Base-by-base conservation (phyloP, 2,888 invertebrate species). In the Scaptomyza cyrtandrae region DNA sequence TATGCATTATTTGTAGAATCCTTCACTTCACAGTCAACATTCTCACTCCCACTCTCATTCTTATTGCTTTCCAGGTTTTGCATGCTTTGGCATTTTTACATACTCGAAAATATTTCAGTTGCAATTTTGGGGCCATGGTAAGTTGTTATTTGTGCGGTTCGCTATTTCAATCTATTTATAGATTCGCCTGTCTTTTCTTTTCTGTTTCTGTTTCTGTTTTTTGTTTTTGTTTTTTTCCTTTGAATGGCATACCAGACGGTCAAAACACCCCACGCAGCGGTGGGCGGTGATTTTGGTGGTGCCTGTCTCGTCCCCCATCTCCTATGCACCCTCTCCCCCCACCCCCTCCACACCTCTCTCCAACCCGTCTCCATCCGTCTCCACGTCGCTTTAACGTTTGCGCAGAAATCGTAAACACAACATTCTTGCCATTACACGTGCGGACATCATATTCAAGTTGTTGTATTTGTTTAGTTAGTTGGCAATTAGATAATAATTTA, bases 401-500 rank as follows among this genome's bases (percentile, higher is more conserved):
- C 58, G 59, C 63, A 45, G 66, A 35, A 66, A 66, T 83, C 69
- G 86, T 86, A 83, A 75, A 75, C 72, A 75, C 69, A 83, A 71
- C 19, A 86, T 71, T 86, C 80, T 67, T 48, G 67, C 49, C 60
- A 52, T 81, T 83, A 78, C 85, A 83, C 86, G 85, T 86, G 83
- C 85, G 72, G 77, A 77, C 60, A 75, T 56, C 57, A 75, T 64
- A 52, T 71, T 49, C 78, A 65, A 63, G 72, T 60, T 76, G 14
- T 54, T 60, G n/a, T 52, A 53, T 45, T 56, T 72, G 64, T 62
- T 73, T 70, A 75, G 73, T 73, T 76, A 65, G 68, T 75, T 63
- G 67, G 70, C 78, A 86, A 83, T 83, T 86, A 84, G 86, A 83
- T 84, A 83, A 84, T 83, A 72, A 81, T 83, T 83, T 83, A 86